These are phyloP conservation scores for Rhinoderma darwinii DNA, from an alignment of 2,113 vertebrate genomes.

Conservation along the genomic window DNA sequence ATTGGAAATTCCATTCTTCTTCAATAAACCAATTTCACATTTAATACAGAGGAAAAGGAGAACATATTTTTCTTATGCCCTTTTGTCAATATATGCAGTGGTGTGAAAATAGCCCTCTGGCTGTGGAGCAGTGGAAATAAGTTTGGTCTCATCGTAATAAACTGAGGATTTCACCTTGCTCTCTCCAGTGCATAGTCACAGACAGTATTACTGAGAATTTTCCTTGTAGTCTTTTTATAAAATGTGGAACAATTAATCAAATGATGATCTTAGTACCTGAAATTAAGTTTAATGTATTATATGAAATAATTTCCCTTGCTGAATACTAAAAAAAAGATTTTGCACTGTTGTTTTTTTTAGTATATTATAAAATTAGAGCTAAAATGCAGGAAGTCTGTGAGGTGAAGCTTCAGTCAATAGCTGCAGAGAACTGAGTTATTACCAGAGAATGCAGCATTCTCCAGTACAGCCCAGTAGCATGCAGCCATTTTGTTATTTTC, in stretches of 20 bases:
- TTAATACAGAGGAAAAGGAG: constrained; percentile 56
- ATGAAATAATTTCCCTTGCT: background rate
- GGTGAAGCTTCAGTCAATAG: too few relatives aligned
- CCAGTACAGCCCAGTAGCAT: too few relatives aligned
- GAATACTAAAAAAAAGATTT: background rate
- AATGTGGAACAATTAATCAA: constrained; percentile 42
- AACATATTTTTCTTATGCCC: constrained; percentile 59
- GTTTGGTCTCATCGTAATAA: constrained; percentile 49
- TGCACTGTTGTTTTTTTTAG: background rate
- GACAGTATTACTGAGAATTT: constrained; percentile 28
- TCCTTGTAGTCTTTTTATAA: constrained; percentile 47
- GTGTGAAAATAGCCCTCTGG: constrained; percentile 58
- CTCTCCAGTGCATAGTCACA: constrained; percentile 45
- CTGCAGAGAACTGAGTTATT: too few relatives aligned
- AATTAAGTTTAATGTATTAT: constrained; percentile 31
- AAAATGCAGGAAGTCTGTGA: too few relatives aligned
- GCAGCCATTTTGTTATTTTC: too few relatives aligned
- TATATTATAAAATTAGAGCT: too few relatives aligned
- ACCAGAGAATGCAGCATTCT: too few relatives aligned
- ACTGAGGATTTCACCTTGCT: constrained; percentile 48
- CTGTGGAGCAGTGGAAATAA: constrained; percentile 54
- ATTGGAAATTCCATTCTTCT: constrained; percentile 49
- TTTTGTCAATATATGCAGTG: constrained; percentile 58
- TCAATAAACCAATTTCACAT: constrained; percentile 59
- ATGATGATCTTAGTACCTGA: constrained; percentile 19